Conservation (phyloP, 2,888 invertebrate species). For the Cybosia mesomella region DNA sequence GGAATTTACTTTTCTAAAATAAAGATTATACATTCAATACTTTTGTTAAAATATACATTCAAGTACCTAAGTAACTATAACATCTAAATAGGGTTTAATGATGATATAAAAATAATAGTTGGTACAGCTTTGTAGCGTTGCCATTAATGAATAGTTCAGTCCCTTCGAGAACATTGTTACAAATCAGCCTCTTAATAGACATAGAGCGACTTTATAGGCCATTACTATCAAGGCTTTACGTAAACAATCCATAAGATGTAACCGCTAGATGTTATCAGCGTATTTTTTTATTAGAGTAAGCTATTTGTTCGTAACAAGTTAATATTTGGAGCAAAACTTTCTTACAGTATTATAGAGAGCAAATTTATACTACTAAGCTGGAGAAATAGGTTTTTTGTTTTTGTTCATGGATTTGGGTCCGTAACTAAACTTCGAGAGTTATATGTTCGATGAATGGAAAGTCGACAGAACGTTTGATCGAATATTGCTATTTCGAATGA, state of each 20-base stretch:
- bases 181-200: constrained; percentile 15
- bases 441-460: no score
- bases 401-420: no score
- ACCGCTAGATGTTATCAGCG: constrained; percentile 8
- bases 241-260: constrained; percentile 12
- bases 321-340: constrained; percentile 6
- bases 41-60: background rate
- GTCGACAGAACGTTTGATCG: no score
- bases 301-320: background rate
- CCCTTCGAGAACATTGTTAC: constrained; percentile 12
- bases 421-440: no score
- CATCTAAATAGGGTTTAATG: background rate
- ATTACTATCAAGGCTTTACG: constrained; percentile 17
- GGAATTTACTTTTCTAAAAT: no score
- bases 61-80: background rate
- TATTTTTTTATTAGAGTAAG: constrained; percentile 14
- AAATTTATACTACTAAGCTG: background rate
- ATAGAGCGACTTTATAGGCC: constrained; percentile 8
- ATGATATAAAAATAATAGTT: constrained; percentile 11
- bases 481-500: no score
- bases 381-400: background rate
- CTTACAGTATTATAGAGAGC: background rate
- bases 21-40: no score
- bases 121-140: constrained; percentile 1
- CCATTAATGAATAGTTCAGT: constrained; percentile 13